Evolutionary conservation across 2,113 vertebrate species (phyloP).

Genomic region (Limnothrissa miodon): DNA sequence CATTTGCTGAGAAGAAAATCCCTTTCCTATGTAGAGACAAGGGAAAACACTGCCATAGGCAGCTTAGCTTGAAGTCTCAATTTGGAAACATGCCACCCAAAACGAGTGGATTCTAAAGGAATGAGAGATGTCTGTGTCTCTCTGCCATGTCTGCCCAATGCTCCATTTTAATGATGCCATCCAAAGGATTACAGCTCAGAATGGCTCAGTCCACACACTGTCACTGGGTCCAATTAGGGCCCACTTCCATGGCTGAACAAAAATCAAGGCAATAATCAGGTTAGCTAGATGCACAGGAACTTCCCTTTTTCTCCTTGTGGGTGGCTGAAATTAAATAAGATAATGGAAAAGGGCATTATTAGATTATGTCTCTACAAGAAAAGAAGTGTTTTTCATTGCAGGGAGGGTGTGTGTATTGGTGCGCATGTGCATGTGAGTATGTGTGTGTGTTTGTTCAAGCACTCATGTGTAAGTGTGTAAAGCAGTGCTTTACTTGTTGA

Average conservation of each 20-base stretch:
- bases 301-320: constrained; percentile 57
- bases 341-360: constrained; percentile 68
- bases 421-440: neutral
- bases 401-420: neutral
- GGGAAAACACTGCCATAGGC: neutral
- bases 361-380: constrained; percentile 58
- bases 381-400: constrained; percentile 45
- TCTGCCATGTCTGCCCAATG: neutral
- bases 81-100: neutral
- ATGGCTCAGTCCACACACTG: constrained; percentile 39
- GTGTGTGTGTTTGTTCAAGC: neutral
- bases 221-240: constrained; percentile 31
- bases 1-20: neutral
- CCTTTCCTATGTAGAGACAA: neutral
- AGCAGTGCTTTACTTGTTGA: constrained; percentile 48
- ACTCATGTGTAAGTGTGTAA: neutral
- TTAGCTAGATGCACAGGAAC: constrained; percentile 58
- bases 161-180: neutral
- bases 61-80: neutral
- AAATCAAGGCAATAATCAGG: constrained; percentile 55
- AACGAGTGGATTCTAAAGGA: neutral
- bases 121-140: neutral
- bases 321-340: constrained; percentile 68
- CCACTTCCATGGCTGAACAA: constrained; percentile 48
- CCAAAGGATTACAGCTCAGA: constrained; percentile 6